Evolutionary conservation across 2,113 vertebrate species (phyloP).

Genomic region (Collichthys lucidus): DNA sequence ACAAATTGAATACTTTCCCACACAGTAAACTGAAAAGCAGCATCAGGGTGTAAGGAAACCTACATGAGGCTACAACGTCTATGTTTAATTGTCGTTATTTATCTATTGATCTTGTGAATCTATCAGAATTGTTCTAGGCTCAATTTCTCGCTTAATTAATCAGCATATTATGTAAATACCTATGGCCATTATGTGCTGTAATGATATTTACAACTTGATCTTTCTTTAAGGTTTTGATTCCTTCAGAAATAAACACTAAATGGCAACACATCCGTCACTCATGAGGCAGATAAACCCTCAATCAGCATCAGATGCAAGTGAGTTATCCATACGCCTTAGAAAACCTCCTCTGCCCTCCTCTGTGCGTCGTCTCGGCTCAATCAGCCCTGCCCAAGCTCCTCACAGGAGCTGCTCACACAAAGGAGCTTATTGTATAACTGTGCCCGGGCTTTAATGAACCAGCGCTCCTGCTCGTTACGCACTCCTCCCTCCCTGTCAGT

Average conservation of each 20-base stretch:
- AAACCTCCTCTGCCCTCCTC: constrained; percentile 45
- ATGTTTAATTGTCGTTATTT: neutral
- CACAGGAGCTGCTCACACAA: constrained; percentile 86
- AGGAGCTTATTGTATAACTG: constrained; percentile 89
- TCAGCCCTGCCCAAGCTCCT: constrained; percentile 79
- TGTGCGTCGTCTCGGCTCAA: neutral
- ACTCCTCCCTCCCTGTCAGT: constrained; percentile 77
- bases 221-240: neutral
- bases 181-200: neutral
- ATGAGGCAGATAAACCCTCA: neutral
- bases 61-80: neutral
- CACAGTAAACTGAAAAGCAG: neutral
- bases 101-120: neutral
- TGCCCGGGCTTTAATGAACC: constrained; percentile 89
- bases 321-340: constrained; percentile 14
- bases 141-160: neutral
- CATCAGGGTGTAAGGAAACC: neutral
- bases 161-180: neutral
- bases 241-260: neutral
- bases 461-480: constrained; percentile 85
- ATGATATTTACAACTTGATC: neutral
- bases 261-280: neutral
- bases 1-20: no score
- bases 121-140: neutral
- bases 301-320: neutral